Base-by-base conservation (phyloP, 2,797 vertebrate species). In the Botia almorhae region DNA sequence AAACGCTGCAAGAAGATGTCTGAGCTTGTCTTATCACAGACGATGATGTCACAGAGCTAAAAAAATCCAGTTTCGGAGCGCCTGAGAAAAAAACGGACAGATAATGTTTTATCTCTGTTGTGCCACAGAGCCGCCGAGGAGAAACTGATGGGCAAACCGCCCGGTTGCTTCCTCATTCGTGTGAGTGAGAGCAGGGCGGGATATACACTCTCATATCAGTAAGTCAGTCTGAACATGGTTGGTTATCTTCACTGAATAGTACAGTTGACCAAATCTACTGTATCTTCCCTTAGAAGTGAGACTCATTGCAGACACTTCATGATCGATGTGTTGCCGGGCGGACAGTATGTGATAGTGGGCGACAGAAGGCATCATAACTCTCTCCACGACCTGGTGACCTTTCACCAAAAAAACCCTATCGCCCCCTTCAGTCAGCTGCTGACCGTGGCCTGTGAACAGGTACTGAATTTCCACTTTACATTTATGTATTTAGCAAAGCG, bases 141-240 rank as follows among this genome's bases (percentile, higher is more conserved):
- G 46, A 84, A 94, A 51, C 88, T 97, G 33, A 87, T 88, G 56
- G 14, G 80, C 50, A 93, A 93, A 55, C 90, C 92, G 0, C 83
- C 72, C 0, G 96, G 95, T 0, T 91, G 91, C 89, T 97, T 96
- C 89, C 95, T 97, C 48, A 90, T 97, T 76, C 89, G 95, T 78
- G 92, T 96, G 80, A 93, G 95, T 10, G 94, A 96, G 88, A 96
- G 92, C 87, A 92, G 95, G 69, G 89, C 93, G 73, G 95, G 96
- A 74, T 96, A 95, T 90, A 94, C 94, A 0, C 91, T 96, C 5
- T 95, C 96, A 0, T 94, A 93, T 85, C 94, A 90, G 96, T 97
- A 87, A 91, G 89, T 87, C 58, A 26, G 2, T n/a, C 64, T 58
- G 7, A 73, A 36, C 12, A 2, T 39, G 39, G 1, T 53, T 19